Evolutionary conservation across 2,888 invertebrate species (phyloP).

Genomic region (Agonopterix alstromeriana): DNA sequence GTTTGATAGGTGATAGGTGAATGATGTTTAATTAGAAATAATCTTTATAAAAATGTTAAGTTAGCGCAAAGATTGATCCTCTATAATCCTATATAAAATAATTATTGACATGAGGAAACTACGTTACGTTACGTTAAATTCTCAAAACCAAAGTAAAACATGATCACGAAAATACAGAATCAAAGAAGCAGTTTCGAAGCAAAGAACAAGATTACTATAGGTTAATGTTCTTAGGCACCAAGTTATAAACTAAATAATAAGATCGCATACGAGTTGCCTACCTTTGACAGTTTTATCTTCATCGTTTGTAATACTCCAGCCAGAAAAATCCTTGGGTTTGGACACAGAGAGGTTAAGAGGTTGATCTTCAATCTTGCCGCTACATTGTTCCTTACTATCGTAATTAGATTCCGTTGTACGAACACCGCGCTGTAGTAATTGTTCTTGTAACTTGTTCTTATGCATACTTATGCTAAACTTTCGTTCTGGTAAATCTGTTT

Average conservation of each 20-base stretch:
- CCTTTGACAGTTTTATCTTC: conserved; percentile 54
- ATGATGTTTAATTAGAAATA: neutral
- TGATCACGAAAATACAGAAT: no score
- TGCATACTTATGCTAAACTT: conserved; percentile 46
- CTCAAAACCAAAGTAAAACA: no score
- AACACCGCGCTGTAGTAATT: conserved; percentile 53
- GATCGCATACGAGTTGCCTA: conserved; percentile 19
- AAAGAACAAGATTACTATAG: no score
- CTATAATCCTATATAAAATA: no score
- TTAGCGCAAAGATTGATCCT: no score
- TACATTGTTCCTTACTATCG: neutral
- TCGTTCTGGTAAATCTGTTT: conserved; percentile 40
- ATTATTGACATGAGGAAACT: no score
- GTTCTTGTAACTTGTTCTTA: conserved; percentile 63
- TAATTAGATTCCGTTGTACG: conserved; percentile 55
- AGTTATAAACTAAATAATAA: neutral
- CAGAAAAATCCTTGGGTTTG: conserved; percentile 59
- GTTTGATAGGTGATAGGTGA: conserved; percentile 10
- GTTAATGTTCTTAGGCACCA: no score
- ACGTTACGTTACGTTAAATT: no score
- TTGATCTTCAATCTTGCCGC: conserved; percentile 52
- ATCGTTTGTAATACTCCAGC: conserved; percentile 36
- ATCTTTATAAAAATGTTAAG: no score
- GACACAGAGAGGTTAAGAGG: conserved; percentile 78
- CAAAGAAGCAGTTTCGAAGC: no score